Conservation (phyloP, 2,888 invertebrate species). For the Coleophora deauratella region DNA sequence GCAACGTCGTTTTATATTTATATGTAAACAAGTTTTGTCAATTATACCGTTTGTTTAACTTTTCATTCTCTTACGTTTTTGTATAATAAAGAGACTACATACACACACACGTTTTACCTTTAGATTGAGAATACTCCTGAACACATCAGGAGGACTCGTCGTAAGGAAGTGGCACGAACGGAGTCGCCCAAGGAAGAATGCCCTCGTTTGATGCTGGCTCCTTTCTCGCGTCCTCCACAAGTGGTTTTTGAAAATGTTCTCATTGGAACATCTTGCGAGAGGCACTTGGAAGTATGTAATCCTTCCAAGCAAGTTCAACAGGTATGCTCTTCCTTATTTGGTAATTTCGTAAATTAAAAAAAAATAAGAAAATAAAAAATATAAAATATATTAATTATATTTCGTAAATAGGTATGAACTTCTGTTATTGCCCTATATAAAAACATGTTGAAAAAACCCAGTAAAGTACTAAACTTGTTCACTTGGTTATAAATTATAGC, state of each 20-base stretch:
- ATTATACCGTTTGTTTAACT: conserved; percentile 3
- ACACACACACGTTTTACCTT: conserved; percentile 3
- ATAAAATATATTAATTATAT: too few relatives aligned
- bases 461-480: too few relatives aligned
- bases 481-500: too few relatives aligned
- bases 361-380: too few relatives aligned
- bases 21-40: neutral
- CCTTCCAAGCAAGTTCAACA: conserved; percentile 60
- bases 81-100: too few relatives aligned
- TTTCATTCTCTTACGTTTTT: neutral
- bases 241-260: conserved; percentile 79
- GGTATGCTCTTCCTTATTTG: conserved; percentile 26
- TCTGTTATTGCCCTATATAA: too few relatives aligned
- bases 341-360: too few relatives aligned
- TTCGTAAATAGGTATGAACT: too few relatives aligned
- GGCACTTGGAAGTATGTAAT: conserved; percentile 74
- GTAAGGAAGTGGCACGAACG: conserved; percentile 36
- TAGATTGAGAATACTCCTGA: conserved; percentile 70
- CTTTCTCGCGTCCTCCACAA: conserved; percentile 79
- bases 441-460: too few relatives aligned
- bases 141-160: conserved; percentile 45
- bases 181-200: conserved; percentile 55
- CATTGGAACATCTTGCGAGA: conserved; percentile 69
- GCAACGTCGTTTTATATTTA: conserved; percentile 2
- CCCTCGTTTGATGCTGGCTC: conserved; percentile 74